Conservation (phyloP, 2,888 invertebrate genomes). For the Sarcophaga carnaria region DNA sequence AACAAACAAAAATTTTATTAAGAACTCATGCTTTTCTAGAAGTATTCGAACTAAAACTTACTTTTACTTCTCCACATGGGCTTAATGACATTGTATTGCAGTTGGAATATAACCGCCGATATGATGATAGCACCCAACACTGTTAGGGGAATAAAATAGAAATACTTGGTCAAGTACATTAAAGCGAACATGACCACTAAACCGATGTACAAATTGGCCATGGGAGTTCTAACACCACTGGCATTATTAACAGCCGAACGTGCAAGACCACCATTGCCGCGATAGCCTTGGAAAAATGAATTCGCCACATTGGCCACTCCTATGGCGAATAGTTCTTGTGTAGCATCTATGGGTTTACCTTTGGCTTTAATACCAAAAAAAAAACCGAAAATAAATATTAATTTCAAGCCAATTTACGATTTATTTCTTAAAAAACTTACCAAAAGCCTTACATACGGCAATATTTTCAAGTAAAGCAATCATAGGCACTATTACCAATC, state of each 20-base stretch:
- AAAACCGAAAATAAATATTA: neutral
- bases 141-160: slow-evolving; percentile 91
- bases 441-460: slow-evolving; percentile 83
- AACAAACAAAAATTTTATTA: neutral
- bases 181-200: slow-evolving; percentile 90
- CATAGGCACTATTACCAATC: slow-evolving; percentile 91
- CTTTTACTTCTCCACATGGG: slow-evolving; percentile 94
- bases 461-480: slow-evolving; percentile 94
- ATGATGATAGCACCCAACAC: slow-evolving; percentile 94
- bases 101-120: slow-evolving; percentile 94
- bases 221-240: slow-evolving; percentile 92
- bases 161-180: slow-evolving; percentile 91
- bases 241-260: slow-evolving; percentile 92
- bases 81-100: slow-evolving; percentile 90
- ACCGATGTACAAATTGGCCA: slow-evolving; percentile 91
- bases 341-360: slow-evolving; percentile 91
- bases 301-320: slow-evolving; percentile 89
- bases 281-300: slow-evolving; percentile 91
- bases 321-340: slow-evolving; percentile 93
- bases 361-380: slow-evolving; percentile 82
- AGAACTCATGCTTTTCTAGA: no score
- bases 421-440: slow-evolving; percentile 58
- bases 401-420: neutral
- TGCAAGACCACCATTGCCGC: slow-evolving; percentile 90
- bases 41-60: slow-evolving; percentile 81